phyloP scores from a whole-genome alignment of 2,797 vertebrate species.

The Serranus cabrilla region DNA sequence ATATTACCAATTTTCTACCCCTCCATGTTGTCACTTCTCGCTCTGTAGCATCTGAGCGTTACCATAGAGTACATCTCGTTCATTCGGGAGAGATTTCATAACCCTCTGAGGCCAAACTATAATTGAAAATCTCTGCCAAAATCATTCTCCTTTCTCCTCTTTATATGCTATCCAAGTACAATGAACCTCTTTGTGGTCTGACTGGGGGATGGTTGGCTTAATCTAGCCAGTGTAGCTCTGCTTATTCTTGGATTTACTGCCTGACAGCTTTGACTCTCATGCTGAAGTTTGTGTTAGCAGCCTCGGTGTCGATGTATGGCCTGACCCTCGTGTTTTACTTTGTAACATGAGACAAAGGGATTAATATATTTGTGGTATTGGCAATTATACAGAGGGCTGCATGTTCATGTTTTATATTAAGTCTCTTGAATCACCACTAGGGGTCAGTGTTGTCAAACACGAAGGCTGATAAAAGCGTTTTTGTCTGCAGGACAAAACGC shows the following conservation, averaged over 20 bases:
- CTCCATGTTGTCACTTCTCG: conserved; percentile 6
- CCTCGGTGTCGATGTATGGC: conserved; percentile 33
- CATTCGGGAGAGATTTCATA: conserved; percentile 50
- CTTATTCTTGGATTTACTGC: conserved; percentile 60
- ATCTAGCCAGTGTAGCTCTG: conserved; percentile 61
- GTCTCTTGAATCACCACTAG: conserved; percentile 65
- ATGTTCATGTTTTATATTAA: conserved; percentile 10
- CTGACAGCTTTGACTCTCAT: conserved; percentile 56
- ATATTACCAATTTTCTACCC: neutral
- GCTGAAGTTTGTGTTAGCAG: conserved; percentile 37
- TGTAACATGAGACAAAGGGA: conserved; percentile 50
- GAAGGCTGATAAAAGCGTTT: neutral
- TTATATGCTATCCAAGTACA: conserved; percentile 72
- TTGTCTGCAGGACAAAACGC: conserved; percentile 26
- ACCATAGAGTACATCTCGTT: conserved; percentile 1
- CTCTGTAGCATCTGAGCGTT: conserved; percentile 15
- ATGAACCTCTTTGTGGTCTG: conserved; percentile 74
- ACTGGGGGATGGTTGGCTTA: conserved; percentile 69
- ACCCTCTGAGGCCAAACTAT: conserved; percentile 46
- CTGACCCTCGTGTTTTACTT: conserved; percentile 48
- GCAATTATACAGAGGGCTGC: conserved; percentile 27
- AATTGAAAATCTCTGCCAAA: conserved; percentile 66
- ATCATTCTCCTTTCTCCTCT: conserved; percentile 58
- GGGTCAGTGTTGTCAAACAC: conserved; percentile 77
- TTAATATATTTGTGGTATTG: conserved; percentile 40